Base-by-base conservation (phyloP, 2,888 invertebrate genomes). In the Morinoia aosen region DNA sequence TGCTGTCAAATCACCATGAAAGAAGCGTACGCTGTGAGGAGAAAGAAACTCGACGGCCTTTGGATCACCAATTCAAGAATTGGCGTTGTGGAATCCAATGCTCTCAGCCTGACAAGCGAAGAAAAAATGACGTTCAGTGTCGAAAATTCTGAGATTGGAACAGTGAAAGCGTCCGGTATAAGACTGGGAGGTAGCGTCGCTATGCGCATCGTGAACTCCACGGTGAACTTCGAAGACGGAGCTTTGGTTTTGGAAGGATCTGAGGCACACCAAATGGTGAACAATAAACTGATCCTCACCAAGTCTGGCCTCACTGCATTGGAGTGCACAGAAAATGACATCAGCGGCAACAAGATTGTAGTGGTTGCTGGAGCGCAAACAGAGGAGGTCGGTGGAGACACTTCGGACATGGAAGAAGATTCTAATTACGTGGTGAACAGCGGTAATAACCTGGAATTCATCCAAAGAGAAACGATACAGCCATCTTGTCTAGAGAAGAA, bases 71-170 rank as follows among this genome's bases (percentile, higher is more conserved):
- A 93, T 39, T 57, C 57, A 12, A 93, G 93, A 16, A 93, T 93
- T n/a, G 93, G 93, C 33, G 93, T 93, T 39, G 93, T 93, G 19
- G 93, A 93, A n/a, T 16, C 56, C n/a, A 57, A 93, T 93, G 48
- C 57, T 57, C 48, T 93, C 33, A 93, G 93, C 25, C 57, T 93
- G 57, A 57, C 93, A 12, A 93, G 57, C 25, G 93, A 93, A 56
- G 57, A 93, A 48, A n/a, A 57, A 33, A 56, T 93, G 57, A 48
- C n/a, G 33, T 93, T 93, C 19, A 93, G 93, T 33, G 12, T 93
- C 57, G 93, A 57, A 93, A 93, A 93, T 48, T 57, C 57, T 10
- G 40, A 19, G 57, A 93, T 93, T 57, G 93, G 93, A 33, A 57
- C 56, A 56, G 57, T 93, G 14, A 93, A 57, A 48, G 57, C 33